These are phyloP conservation scores for Lacerta agilis DNA, from an alignment of 2,797 vertebrate species.

Conservation along the genomic window DNA sequence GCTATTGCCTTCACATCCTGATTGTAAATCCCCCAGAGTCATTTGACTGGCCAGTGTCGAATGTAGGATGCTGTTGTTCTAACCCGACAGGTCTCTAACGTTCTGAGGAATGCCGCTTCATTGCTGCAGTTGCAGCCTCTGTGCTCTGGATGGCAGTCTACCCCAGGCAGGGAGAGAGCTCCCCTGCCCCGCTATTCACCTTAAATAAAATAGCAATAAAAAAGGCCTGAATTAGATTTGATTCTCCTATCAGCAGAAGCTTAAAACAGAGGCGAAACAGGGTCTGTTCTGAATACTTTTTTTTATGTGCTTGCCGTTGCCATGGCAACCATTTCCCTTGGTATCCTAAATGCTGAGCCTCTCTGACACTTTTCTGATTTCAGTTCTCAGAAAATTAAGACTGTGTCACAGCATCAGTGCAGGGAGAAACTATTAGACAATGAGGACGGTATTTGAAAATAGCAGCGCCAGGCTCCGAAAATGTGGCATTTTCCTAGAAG, in stretches of 20 bases:
- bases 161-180: background rate
- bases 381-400: slow-evolving; percentile 68
- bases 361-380: slow-evolving; percentile 65
- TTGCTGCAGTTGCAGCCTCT: background rate
- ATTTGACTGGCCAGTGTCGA: too few relatives aligned
- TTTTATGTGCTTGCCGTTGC: slow-evolving; percentile 77
- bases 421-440: slow-evolving; percentile 61
- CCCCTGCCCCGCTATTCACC: slow-evolving; percentile 58
- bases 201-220: slow-evolving; percentile 57
- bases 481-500: background rate
- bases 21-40: background rate
- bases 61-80: background rate
- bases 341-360: slow-evolving; percentile 65
- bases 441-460: slow-evolving; percentile 35
- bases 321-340: slow-evolving; percentile 74
- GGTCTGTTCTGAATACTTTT: slow-evolving; percentile 67
- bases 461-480: slow-evolving; percentile 28
- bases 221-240: slow-evolving; percentile 55
- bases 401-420: slow-evolving; percentile 43
- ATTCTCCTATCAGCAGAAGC: slow-evolving; percentile 68
- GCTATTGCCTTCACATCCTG: background rate
- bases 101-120: background rate
- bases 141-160: slow-evolving; percentile 49
- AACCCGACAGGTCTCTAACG: background rate
- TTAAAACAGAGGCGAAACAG: slow-evolving; percentile 68